Percentiles rank a stretch among this genome's conserved stretches.
Evolutionary conservation across 37 sponge, comb jelly and placozoan genomes (phyloP).

Genomic region (Axinella damicornis): DNA sequence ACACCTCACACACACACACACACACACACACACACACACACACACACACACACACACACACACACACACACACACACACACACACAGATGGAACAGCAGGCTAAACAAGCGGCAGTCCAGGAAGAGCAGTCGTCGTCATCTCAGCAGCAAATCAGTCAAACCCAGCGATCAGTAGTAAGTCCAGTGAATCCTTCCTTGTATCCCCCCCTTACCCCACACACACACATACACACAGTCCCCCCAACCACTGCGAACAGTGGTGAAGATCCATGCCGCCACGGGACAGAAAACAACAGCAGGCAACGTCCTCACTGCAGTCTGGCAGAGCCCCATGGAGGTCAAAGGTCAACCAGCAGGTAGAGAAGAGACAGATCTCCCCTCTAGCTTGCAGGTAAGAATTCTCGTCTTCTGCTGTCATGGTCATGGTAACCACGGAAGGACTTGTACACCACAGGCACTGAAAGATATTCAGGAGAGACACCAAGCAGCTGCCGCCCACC

Average conservation of each 20-base stretch:
- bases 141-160: no score
- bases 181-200: no score
- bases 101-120: no score
- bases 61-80: background rate
- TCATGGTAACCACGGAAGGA: no score
- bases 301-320: conserved; percentile 44
- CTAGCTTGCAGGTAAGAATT: no score
- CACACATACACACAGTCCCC: background rate
- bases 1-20: background rate
- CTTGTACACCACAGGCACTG: no score
- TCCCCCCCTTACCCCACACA: no score
- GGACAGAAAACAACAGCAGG: conserved; percentile 51
- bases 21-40: no score
- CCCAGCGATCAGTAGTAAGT: no score
- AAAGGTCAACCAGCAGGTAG: background rate
- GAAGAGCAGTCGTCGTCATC: no score
- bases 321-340: conserved; percentile 18
- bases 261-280: conserved; percentile 70
- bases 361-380: background rate
- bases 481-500: background rate
- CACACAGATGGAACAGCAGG: no score
- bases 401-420: no score
- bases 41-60: background rate
- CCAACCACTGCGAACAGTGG: conserved; percentile 19
- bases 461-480: background rate